phyloP scores from a whole-genome alignment of 1,140 invertebrate genomes.

The Araneus ventricosus region DNA sequence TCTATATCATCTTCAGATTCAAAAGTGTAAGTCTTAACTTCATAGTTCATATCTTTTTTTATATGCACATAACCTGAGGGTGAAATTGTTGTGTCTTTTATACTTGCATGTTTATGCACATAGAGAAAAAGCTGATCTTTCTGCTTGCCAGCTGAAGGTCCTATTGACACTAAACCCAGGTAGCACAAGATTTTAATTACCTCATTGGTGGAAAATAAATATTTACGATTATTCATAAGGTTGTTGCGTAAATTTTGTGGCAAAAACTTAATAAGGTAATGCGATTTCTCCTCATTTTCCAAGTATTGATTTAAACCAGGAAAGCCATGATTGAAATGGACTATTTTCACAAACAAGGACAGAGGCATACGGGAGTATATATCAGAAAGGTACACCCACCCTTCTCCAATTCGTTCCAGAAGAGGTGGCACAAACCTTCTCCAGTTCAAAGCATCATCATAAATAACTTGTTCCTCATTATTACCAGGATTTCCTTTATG shows the following conservation, averaged over 20 bases:
- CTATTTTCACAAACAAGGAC: slow-evolving; percentile 86
- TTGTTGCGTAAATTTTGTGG: slow-evolving; percentile 81
- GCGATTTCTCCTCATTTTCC: slow-evolving; percentile 85
- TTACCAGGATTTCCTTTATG: slow-evolving; percentile 79
- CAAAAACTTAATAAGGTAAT: slow-evolving; percentile 83
- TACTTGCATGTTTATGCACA: slow-evolving; percentile 84
- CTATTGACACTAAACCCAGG: slow-evolving; percentile 87
- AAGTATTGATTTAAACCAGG: slow-evolving; percentile 84
- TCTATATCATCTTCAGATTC: slow-evolving; percentile 82
- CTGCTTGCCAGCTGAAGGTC: slow-evolving; percentile 84
- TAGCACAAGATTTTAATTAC: slow-evolving; percentile 83
- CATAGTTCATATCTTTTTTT: slow-evolving; percentile 77
- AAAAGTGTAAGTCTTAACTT: slow-evolving; percentile 80
- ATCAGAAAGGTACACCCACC: slow-evolving; percentile 89
- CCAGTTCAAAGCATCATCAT: slow-evolving; percentile 82
- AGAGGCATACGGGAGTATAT: slow-evolving; percentile 87
- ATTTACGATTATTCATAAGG: slow-evolving; percentile 83
- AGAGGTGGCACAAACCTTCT: slow-evolving; percentile 88
- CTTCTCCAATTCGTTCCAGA: slow-evolving; percentile 79
- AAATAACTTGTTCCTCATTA: slow-evolving; percentile 78
- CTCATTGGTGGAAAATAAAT: slow-evolving; percentile 85
- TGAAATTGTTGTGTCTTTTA: slow-evolving; percentile 86
- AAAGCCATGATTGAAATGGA: slow-evolving; percentile 83
- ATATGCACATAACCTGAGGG: slow-evolving; percentile 84
- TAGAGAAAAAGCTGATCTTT: slow-evolving; percentile 88